Conservation (phyloP, 2,113 vertebrate genomes). For the Passer montanus region DNA sequence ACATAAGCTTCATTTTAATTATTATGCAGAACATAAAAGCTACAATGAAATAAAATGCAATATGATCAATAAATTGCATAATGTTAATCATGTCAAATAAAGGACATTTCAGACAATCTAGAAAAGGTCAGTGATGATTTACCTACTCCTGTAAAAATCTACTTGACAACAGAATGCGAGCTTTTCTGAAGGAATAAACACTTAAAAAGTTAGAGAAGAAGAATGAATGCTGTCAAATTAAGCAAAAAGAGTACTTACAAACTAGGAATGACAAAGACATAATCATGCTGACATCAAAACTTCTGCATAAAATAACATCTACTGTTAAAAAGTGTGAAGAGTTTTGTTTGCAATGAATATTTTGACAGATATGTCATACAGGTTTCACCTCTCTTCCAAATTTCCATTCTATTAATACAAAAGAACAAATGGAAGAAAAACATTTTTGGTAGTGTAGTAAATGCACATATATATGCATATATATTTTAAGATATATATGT, state of each 20-base stretch:
- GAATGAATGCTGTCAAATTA: constrained; percentile 33
- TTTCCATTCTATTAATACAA: constrained; percentile 23
- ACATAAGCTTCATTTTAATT: neutral
- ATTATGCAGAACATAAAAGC: neutral
- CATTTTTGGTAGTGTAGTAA: neutral
- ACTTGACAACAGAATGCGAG: neutral
- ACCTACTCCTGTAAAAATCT: neutral
- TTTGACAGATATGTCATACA: constrained; percentile 42
- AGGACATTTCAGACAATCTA: neutral
- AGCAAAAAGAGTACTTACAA: neutral
- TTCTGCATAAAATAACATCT: constrained; percentile 22
- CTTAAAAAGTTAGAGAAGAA: neutral
- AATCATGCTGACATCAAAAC: constrained; percentile 49
- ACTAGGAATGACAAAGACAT: neutral
- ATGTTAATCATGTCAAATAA: neutral
- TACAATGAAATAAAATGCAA: neutral
- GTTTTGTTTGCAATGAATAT: constrained; percentile 54
- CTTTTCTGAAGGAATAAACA: neutral
- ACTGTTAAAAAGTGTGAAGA: constrained; percentile 1
- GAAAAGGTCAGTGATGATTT: constrained; percentile 10
- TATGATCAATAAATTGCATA: neutral
- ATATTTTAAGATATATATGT: neutral
- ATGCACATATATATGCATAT: neutral
- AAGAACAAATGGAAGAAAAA: neutral
- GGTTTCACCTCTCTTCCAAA: constrained; percentile 30